A percentile compares a stretch with the other conserved stretches of the same genome.
These are phyloP conservation scores for Passer montanus DNA, from an alignment of 2,113 vertebrate genomes.

Conservation along the genomic window DNA sequence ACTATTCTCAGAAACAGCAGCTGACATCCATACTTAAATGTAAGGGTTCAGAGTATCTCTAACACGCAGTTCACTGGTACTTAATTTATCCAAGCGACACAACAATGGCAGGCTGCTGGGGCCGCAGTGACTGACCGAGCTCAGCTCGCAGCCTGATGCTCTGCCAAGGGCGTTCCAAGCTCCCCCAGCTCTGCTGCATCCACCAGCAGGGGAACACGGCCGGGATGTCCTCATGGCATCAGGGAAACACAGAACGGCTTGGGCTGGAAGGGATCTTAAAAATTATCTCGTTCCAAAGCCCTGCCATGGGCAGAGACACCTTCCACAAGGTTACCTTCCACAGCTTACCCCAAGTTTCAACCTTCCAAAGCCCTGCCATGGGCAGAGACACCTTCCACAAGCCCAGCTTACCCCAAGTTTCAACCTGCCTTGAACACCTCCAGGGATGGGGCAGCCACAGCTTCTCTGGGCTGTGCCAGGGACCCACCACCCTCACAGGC, in stretches of 20 bases:
- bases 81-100: neutral
- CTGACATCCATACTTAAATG: fast-evolving
- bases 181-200: neutral
- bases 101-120: neutral
- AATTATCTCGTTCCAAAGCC: neutral
- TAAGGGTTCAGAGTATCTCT: neutral
- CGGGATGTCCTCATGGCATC: neutral
- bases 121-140: fast-evolving
- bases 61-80: fast-evolving
- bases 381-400: neutral
- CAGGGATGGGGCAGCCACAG: neutral
- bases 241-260: neutral
- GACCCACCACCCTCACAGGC: too few species aligned
- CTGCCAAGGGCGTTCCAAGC: neutral
- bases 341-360: neutral
- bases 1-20: neutral
- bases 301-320: neutral
- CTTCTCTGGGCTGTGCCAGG: neutral
- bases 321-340: neutral
- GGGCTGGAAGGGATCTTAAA: neutral
- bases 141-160: neutral
- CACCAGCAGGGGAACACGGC: fast-evolving
- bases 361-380: neutral
- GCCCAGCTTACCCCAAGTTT: neutral
- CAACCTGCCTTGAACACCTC: neutral